Evolutionary conservation across 2,797 vertebrate genomes (phyloP), one percentile per base, ranked within the genome.

Genomic region (Anomalospiza imberbis): DNA sequence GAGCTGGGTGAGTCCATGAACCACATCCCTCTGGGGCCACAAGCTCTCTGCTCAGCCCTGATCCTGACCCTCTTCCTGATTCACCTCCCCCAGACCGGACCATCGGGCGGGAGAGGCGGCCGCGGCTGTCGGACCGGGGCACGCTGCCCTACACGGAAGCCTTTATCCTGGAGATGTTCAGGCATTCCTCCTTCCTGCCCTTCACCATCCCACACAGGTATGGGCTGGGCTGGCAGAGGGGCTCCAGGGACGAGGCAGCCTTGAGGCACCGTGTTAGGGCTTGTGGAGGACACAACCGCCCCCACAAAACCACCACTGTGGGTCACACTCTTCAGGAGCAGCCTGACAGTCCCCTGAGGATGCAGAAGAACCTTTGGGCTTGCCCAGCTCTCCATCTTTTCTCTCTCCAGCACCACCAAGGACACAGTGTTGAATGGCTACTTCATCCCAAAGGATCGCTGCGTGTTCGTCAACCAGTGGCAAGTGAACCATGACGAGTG

Each of bases 161-260:
- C 48, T 99, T 99, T 54, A 99, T 99, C 86, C 87, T 99, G 88
- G 99, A 99, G 97, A 14, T 97, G 38, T 98, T 99, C 83, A 97
- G 99, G 6, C 98, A 99, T 86, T 98, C 98, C 9, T 98, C 99
- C 51, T 99, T 98, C 60, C 3, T 99, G 42, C 99, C 99, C 31
- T 99, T 99, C 74, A 98, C 99, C 40, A 98, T 99, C 89, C 99
- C 99, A 1, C 99, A 99, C 94, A 98, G 99, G 99, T 99, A 91
- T 19, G 47, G 25, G n/a, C 44, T n/a, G 50, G 32, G 34, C 17
- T 6, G 51, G 28, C 48, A 18, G 4, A n/a, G 66, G 12, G 32
- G 32, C 10, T 48, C 31, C 15, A 53, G 45, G 53, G 47, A 22
- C 2, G 1, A n/a, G 21, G 57, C 6, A 12, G 10, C 14, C 42